Evolutionary conservation across 2,797 vertebrate genomes (phyloP), one percentile per base, ranked within the genome.

Genomic region (Arctocebus calabarensis): DNA sequence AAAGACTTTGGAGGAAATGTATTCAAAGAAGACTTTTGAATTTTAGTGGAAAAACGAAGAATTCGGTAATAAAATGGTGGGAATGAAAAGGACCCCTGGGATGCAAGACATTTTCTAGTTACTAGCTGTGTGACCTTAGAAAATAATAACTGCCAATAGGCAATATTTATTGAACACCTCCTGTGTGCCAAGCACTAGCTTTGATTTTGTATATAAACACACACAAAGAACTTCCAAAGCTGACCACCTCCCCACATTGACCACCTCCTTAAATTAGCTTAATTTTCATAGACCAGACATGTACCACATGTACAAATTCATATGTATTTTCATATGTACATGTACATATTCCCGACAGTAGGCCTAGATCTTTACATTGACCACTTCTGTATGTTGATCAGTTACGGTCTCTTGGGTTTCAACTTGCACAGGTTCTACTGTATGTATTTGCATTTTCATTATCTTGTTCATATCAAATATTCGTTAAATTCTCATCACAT

Each of bases 41-140:
- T 84, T 55, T 94, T 40, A 40, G 43, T 61, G n/a, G 55, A 73
- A 83, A 88, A 93, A 13, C 48, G 82, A 61, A 88, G 48, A 90
- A 71, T 45, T 25, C 25, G 48, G 32, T 91, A 82, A 77, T 73
- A 59, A 75, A 94, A 87, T 40, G 73, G 25, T 37, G 11, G n/a
- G 57, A 81, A 68, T 61, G 29, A 87, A 91, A 91, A 75, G 61
- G 10, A 29, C 27, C 32, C 37, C 1, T 59, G 55, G 40, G 22
- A 66, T 17, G 22, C 27, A 66, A 48, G n/a, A 68, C 19, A 68
- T 59, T 68, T 89, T 57, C 66, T 61, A 62, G 45, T 78, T 79
- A 75, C 29, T 34, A 77, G 40, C 25, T 90, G n/a, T 40, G 17
- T 81, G 71, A 78, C 17, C 19, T 55, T 57, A 90, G 86, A 84